Percentiles rank a stretch among this genome's conserved stretches.
Conservation (phyloP, 1,140 invertebrate species). For the Leptestheria dahalacensis region DNA sequence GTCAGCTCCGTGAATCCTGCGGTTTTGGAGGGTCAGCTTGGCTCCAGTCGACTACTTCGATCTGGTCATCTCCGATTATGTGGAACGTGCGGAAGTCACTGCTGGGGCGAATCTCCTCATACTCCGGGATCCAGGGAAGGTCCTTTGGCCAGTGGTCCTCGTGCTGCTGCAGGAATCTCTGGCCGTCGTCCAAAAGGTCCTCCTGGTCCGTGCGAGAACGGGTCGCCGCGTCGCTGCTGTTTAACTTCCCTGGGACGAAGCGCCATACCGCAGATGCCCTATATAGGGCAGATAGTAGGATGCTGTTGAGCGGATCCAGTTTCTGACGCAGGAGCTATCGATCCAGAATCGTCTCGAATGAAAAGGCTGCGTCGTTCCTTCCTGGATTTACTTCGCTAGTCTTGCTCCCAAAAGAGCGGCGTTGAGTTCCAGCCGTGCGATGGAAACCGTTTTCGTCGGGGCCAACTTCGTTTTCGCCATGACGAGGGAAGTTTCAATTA, state of each 20-base stretch:
- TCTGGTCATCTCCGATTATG: neutral
- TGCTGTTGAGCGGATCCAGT: conserved; percentile 11
- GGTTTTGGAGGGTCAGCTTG: no score
- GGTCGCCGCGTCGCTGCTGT: neutral
- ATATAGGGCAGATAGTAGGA: neutral
- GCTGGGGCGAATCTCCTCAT: neutral
- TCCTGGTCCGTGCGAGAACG: neutral
- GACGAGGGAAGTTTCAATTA: neutral
- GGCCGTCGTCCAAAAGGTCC: neutral
- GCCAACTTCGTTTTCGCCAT: conserved; percentile 18
- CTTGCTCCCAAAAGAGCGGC: conserved; percentile 1
- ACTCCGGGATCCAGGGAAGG: neutral
- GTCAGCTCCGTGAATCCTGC: no score
- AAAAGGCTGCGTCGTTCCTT: neutral
- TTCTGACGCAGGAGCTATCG: neutral
- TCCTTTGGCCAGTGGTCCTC: neutral
- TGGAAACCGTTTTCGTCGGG: conserved; percentile 8
- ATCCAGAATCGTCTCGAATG: neutral
- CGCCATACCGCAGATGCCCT: neutral
- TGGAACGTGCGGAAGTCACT: neutral
- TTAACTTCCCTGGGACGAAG: conserved; percentile 2
- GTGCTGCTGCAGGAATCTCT: neutral
- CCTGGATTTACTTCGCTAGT: neutral
- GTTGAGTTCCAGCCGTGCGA: neutral
- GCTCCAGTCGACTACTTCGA: neutral